phyloP scores from a whole-genome alignment of 2,888 invertebrate species.

The Agrochola lychnidis region DNA sequence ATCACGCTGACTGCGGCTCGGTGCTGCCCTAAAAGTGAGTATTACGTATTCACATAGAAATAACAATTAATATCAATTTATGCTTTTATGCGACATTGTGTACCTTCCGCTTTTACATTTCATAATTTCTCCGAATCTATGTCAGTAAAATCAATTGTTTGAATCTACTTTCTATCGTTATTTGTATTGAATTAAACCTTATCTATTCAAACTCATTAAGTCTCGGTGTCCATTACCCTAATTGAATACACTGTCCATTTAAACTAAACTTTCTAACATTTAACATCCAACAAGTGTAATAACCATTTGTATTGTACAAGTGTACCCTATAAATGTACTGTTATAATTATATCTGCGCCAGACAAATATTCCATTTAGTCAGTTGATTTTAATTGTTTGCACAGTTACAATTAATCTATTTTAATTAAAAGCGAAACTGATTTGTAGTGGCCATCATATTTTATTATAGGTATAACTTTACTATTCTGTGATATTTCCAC shows the following conservation, averaged over 20 bases:
- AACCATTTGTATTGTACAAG: slow-evolving; percentile 54
- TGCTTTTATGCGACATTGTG: background rate
- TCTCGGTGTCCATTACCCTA: slow-evolving; percentile 49
- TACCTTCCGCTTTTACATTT: background rate
- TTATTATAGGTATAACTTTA: slow-evolving; percentile 43
- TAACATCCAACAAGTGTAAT: slow-evolving; percentile 55
- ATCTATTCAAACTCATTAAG: slow-evolving; percentile 38
- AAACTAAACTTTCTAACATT: slow-evolving; percentile 61
- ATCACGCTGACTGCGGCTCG: slow-evolving; percentile 95
- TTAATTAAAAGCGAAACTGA: slow-evolving; percentile 56
- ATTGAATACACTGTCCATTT: slow-evolving; percentile 61
- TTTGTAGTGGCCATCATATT: slow-evolving; percentile 48
- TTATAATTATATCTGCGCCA: slow-evolving; percentile 49
- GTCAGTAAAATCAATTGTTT: slow-evolving; percentile 19
- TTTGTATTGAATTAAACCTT: slow-evolving; percentile 35
- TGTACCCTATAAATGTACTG: slow-evolving; percentile 38
- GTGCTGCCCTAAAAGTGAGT: slow-evolving; percentile 95
- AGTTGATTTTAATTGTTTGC: slow-evolving; percentile 54
- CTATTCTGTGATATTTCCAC: slow-evolving; percentile 55
- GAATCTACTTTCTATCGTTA: slow-evolving; percentile 14
- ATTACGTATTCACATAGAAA: slow-evolving; percentile 46
- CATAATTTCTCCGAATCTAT: background rate
- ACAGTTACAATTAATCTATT: slow-evolving; percentile 48
- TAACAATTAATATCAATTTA: slow-evolving; percentile 12
- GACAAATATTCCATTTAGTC: slow-evolving; percentile 57